These are phyloP conservation scores for Biston stratarius DNA, from an alignment of 2,888 invertebrate species.

Conservation along the genomic window DNA sequence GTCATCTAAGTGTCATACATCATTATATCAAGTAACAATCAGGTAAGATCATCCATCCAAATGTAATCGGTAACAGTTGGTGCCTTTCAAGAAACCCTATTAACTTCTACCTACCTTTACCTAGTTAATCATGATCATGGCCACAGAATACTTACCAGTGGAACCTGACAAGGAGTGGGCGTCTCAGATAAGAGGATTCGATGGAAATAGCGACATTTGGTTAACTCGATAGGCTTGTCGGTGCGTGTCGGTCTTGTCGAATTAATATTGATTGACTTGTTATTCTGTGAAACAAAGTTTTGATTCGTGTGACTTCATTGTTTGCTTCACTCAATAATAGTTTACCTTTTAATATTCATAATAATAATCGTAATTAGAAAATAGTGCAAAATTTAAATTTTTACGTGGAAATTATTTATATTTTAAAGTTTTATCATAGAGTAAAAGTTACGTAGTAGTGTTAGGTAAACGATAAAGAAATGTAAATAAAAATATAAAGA, in stretches of 20 bases:
- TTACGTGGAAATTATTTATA: too few species aligned
- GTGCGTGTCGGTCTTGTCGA: constrained; percentile 28
- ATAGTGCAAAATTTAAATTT: too few species aligned
- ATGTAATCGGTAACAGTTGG: background rate
- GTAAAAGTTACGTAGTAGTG: too few species aligned
- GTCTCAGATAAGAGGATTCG: constrained; percentile 35
- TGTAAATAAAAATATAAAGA: too few species aligned
- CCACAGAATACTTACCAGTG: constrained; percentile 18
- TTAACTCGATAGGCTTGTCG: constrained; percentile 26
- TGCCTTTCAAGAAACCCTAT: constrained; percentile 2
- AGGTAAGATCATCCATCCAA: background rate
- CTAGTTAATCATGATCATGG: constrained; percentile 20
- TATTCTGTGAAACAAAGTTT: background rate
- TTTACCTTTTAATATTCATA: too few species aligned
- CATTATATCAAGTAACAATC: background rate
- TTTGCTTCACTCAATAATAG: background rate
- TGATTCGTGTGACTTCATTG: background rate
- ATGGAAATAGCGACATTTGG: constrained; percentile 33
- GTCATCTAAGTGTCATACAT: too few species aligned
- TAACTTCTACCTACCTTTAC: constrained; percentile 10
- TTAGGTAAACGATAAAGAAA: too few species aligned
- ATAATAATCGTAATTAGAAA: background rate
- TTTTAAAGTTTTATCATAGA: too few species aligned
- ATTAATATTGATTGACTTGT: constrained; percentile 34
- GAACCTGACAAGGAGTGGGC: constrained; percentile 31